Evolutionary conservation across 1,140 invertebrate species (phyloP).

Genomic region (Sitobion miscanthi): DNA sequence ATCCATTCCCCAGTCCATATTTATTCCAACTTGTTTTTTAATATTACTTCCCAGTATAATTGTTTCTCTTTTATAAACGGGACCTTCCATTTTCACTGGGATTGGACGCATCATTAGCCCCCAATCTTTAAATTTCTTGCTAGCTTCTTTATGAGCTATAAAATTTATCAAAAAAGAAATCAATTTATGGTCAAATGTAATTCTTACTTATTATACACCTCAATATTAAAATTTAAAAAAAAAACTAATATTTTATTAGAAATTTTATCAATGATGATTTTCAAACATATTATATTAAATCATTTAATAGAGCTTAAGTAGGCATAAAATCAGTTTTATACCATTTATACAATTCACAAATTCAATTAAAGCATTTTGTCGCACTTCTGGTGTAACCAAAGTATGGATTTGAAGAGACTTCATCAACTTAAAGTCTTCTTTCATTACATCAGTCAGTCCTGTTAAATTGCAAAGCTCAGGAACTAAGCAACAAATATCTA

Average conservation of each 20-base stretch:
- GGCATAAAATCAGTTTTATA: conserved; percentile 23
- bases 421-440: conserved; percentile 72
- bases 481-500: conserved; percentile 66
- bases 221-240: neutral
- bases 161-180: conserved; percentile 63
- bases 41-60: conserved; percentile 71
- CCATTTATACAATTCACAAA: conserved; percentile 52
- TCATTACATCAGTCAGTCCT: conserved; percentile 71
- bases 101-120: conserved; percentile 74
- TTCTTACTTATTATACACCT: neutral
- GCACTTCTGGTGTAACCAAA: conserved; percentile 76
- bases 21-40: conserved; percentile 62
- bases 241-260: neutral
- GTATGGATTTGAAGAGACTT: conserved; percentile 81
- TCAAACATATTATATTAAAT: neutral
- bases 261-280: neutral
- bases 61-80: conserved; percentile 73
- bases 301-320: neutral
- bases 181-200: neutral
- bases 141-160: conserved; percentile 66
- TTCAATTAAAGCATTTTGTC: conserved; percentile 61
- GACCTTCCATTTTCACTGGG: conserved; percentile 69
- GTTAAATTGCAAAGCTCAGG: conserved; percentile 79
- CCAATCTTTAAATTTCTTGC: conserved; percentile 77
- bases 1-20: conserved; percentile 75